A percentile compares a stretch with the other conserved stretches of the same genome.
These are phyloP conservation scores for Pungitius pungitius DNA, from an alignment of 2,113 vertebrate species.

Conservation along the genomic window DNA sequence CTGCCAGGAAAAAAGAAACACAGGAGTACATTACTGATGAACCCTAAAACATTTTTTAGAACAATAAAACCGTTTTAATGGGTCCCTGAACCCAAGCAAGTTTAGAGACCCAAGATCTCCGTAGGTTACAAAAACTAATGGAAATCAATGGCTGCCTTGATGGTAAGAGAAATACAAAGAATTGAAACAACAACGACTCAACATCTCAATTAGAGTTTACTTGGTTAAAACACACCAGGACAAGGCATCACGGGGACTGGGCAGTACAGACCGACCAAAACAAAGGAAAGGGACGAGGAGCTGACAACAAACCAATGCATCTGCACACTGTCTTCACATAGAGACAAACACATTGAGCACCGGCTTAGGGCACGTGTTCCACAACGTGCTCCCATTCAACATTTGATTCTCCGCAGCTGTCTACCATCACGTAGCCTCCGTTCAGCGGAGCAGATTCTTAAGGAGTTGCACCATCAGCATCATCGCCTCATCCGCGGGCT, in stretches of 20 bases:
- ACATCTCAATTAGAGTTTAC: background rate
- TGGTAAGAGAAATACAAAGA: constrained; percentile 5
- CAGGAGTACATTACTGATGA: background rate
- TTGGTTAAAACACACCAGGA: background rate
- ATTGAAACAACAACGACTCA: background rate
- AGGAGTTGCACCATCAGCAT: background rate
- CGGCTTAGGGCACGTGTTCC: background rate
- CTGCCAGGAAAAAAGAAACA: background rate
- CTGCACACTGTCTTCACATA: background rate
- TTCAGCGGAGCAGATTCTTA: background rate
- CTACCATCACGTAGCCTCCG: background rate
- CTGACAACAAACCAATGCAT: background rate
- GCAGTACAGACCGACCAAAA: background rate
- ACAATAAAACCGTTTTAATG: background rate
- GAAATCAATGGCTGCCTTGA: constrained; percentile 34
- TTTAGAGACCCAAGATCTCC: background rate
- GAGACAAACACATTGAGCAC: background rate
- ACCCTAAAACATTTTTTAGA: background rate
- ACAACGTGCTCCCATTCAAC: background rate
- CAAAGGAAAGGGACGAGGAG: background rate
- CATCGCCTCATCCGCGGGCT: background rate
- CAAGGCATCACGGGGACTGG: background rate
- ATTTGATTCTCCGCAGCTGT: background rate
- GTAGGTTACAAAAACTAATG: constrained; percentile 4
- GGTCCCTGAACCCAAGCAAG: background rate